Conservation (phyloP, 2,797 vertebrate genomes). For the Gila robusta region DNA sequence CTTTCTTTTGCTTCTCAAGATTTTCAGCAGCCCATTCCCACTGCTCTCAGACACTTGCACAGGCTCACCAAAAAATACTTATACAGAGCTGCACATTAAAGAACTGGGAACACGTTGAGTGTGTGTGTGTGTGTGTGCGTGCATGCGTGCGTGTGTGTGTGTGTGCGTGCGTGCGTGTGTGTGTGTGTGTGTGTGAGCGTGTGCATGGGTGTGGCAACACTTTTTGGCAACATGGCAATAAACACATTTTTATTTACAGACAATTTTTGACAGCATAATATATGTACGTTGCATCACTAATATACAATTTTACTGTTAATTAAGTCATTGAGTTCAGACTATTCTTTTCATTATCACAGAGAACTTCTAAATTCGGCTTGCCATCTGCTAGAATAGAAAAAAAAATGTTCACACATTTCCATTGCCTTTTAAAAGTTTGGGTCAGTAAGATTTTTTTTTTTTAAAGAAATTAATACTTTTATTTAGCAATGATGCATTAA, state of each 20-base stretch:
- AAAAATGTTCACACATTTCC: too few species aligned
- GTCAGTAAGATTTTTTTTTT: not conserved
- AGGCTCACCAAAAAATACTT: not conserved
- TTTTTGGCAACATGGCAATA: not conserved
- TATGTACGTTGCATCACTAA: not conserved
- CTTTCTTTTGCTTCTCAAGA: not conserved
- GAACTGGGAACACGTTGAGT: not conserved
- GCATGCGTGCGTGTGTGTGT: not conserved
- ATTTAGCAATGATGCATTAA: not conserved
- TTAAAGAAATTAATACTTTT: not conserved
- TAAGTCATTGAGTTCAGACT: not conserved
- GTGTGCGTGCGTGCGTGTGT: not conserved
- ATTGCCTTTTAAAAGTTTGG: not conserved
- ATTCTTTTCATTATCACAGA: not conserved
- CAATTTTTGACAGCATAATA: not conserved
- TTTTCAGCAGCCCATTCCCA: not conserved
- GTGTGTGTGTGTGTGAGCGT: not conserved
- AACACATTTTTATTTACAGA: not conserved
- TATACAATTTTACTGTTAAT: not conserved
- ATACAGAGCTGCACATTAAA: constrained; percentile 1
- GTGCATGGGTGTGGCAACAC: not conserved
- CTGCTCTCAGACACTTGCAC: constrained; percentile 20
- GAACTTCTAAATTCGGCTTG: not conserved
- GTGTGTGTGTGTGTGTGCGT: not conserved
- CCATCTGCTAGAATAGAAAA: not conserved